Percentiles rank a stretch among this genome's conserved stretches.
Conservation (phyloP, 2,888 invertebrate genomes). For the Thymelicus acteon region DNA sequence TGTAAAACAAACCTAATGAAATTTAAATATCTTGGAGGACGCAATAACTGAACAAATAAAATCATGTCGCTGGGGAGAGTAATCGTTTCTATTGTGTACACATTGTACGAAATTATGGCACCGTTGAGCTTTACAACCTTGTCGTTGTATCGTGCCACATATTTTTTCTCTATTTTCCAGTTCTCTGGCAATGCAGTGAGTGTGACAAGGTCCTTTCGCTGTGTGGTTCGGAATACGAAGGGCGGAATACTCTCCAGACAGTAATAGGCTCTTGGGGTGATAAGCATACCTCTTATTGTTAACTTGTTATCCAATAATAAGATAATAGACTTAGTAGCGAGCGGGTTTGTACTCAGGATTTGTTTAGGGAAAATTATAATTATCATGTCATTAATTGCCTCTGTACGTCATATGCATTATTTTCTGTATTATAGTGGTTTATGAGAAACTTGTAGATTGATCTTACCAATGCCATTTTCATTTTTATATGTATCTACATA, state of each 20-base stretch:
- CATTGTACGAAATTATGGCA: constrained; percentile 69
- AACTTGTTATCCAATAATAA: constrained; percentile 78
- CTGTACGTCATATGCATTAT: too few species aligned
- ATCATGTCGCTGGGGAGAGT: constrained; percentile 80
- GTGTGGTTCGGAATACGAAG: constrained; percentile 62
- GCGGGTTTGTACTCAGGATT: constrained; percentile 56
- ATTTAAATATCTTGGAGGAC: constrained; percentile 83
- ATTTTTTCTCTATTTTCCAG: constrained; percentile 44
- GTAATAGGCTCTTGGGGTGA: constrained; percentile 80
- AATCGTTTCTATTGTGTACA: constrained; percentile 81
- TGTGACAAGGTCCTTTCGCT: constrained; percentile 67
- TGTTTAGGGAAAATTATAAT: constrained; percentile 42
- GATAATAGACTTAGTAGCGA: constrained; percentile 68
- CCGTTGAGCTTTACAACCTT: constrained; percentile 64
- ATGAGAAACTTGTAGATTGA: too few species aligned
- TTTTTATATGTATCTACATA: too few species aligned
- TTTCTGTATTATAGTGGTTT: too few species aligned
- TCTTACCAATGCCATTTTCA: too few species aligned
- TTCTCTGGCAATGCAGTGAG: constrained; percentile 44
- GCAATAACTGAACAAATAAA: constrained; percentile 84
- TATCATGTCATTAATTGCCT: neutral
- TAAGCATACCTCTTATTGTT: constrained; percentile 80
- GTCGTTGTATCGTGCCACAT: constrained; percentile 53
- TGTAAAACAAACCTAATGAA: constrained; percentile 85
- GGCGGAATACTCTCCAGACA: constrained; percentile 74